Evolutionary conservation across 2,797 vertebrate genomes (phyloP), one percentile per base, ranked within the genome.

Genomic region (Setipinna tenuifilis): DNA sequence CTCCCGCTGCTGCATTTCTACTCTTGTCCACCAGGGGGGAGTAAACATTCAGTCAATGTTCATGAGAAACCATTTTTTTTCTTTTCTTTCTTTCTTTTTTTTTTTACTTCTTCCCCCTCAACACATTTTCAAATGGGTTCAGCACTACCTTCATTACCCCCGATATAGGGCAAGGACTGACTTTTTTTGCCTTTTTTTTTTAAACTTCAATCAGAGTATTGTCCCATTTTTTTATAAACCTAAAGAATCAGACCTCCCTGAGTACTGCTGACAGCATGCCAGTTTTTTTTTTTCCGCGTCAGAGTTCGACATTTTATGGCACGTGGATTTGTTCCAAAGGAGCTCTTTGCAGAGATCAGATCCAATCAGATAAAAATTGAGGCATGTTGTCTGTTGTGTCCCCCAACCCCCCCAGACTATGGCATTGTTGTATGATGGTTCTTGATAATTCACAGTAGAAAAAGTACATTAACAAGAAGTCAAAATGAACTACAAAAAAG

Each of bases 261-360:
- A 95, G 93, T 90, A 90, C 62, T 91, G 88, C 91, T 93, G 93
- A 78, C 14, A 31, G 28, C 92, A 95, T 94, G 94, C 91, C 90
- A 90, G 86, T 92, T 90, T 91, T 92, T 84, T 88, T 89, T 90
- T 94, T 89, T 91, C 84, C 48, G 46, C 28, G 25, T 54, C 46
- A 82, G 28, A 58, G 81, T 28, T 83, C 14, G 10, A 41, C 44
- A 92, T 92, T 84, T 89, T 95, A 95, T 96, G 96, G 95, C 95
- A 96, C 95, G 93, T 91, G 94, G 93, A 94, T 95, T 95, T 95
- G 94, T 95, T 95, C 93, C 90, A 93, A 90, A 83, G 83, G 81
- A 78, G 44, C 88, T 84, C 85, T 90, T 87, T 82, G 88, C 87
- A 87, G 87, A 91, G 92, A 44, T 41, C 87, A 88, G 19, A 78